These are phyloP conservation scores for Amblyteles armatorius DNA, from an alignment of 2,888 invertebrate genomes.

Conservation along the genomic window DNA sequence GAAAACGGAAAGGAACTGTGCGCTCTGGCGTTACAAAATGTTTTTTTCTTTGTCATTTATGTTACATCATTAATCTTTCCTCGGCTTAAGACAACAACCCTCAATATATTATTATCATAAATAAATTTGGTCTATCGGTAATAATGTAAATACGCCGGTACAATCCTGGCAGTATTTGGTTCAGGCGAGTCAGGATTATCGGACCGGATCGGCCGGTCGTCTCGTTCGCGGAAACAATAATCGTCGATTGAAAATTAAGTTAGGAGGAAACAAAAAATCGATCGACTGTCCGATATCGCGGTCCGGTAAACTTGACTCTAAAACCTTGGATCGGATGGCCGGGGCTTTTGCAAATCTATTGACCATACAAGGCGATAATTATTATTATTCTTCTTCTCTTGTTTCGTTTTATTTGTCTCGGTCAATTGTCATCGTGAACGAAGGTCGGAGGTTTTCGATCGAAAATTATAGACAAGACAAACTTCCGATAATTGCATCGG, in stretches of 20 bases:
- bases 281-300: constrained; percentile 64
- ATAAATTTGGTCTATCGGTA: constrained; percentile 85
- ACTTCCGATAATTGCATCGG: neutral
- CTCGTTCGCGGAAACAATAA: neutral
- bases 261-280: constrained; percentile 32
- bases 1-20: constrained; percentile 78
- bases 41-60: constrained; percentile 76
- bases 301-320: constrained; percentile 78
- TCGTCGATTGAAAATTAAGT: constrained; percentile 4
- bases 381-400: constrained; percentile 43
- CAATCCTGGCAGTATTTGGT: constrained; percentile 84
- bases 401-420: constrained; percentile 29
- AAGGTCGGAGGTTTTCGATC: neutral
- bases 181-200: constrained; percentile 78
- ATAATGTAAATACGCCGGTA: constrained; percentile 84
- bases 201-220: constrained; percentile 59
- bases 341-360: constrained; percentile 78
- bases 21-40: constrained; percentile 82
- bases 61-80: constrained; percentile 82
- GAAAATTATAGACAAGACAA: neutral
- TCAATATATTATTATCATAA: constrained; percentile 84
- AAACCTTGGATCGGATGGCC: constrained; percentile 77
- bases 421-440: constrained; percentile 24
- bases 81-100: constrained; percentile 82
- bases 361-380: constrained; percentile 55